Percentiles rank a stretch among this genome's conserved stretches.
These are phyloP conservation scores for Pantelozetes paolii DNA, from an alignment of 2,888 invertebrate species.

Conservation along the genomic window DNA sequence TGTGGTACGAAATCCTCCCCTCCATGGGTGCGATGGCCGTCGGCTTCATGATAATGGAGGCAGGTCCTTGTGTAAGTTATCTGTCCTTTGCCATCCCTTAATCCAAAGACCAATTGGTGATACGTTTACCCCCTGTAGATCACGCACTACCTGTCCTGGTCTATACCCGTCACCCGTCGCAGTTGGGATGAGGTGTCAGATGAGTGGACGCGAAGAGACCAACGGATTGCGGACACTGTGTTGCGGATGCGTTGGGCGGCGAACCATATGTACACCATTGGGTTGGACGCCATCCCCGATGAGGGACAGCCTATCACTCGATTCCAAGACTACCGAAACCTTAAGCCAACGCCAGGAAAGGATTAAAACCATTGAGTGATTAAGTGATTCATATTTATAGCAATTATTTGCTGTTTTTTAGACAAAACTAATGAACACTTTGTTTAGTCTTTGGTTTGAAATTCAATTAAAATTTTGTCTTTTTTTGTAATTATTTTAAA, in stretches of 20 bases:
- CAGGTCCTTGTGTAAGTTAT: constrained; percentile 27
- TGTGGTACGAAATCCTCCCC: constrained; percentile 40
- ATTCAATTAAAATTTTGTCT: too few species aligned
- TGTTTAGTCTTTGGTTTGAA: too few species aligned
- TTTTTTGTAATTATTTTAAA: too few species aligned
- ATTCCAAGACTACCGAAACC: constrained; percentile 8
- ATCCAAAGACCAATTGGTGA: not conserved
- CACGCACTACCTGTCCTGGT: constrained; percentile 35
- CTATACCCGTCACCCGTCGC: constrained; percentile 18
- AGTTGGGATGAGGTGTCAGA: not conserved
- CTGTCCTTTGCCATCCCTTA: too few species aligned
- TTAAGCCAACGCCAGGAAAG: not conserved
- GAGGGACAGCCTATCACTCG: not conserved
- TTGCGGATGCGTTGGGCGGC: constrained; percentile 28
- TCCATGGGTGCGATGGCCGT: constrained; percentile 28
- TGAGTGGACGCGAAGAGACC: constrained; percentile 24
- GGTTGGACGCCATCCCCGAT: constrained; percentile 32
- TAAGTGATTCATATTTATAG: not conserved
- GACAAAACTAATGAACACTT: too few species aligned
- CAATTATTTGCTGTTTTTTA: too few species aligned
- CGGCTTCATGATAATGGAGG: constrained; percentile 21
- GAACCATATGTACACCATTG: constrained; percentile 38
- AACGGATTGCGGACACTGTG: constrained; percentile 37
- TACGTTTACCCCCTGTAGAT: not conserved
- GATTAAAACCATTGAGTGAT: not conserved